Evolutionary conservation across 2,113 vertebrate genomes (phyloP), one percentile per base, ranked within the genome.

Genomic region (Cygnus buccinator): DNA sequence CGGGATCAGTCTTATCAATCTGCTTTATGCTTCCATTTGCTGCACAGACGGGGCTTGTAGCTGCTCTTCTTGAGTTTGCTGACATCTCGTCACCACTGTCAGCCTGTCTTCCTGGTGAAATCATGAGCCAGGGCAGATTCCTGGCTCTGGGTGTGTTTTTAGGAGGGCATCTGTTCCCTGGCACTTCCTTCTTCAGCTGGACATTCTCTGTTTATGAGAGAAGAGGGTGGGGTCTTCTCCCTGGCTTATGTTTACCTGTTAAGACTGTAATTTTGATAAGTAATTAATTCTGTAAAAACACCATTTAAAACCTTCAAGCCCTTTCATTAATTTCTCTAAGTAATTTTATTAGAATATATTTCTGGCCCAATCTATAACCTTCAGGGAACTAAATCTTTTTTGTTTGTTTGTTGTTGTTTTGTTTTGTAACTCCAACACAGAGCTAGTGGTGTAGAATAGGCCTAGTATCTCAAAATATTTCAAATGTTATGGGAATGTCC

Each of bases 1-100:
- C 96, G 91, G 89, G 55, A 75, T 46, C 31, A 1, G 58, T 92
- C 92, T 97, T 96, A 93, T 96, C 96, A 91, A 48, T 89, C 74
- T 79, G 37, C 65, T 87, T 78, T 84, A 77, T 87, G 73, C 86
- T 85, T 90, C 96, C 89, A 87, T 92, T 93, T 92, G 84, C 86
- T 41, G 8, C 84, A 70, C 70, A 66, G 77, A 94, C 81, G 61
- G 44, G 58, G 44, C 81, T 84, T 82, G 80, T 58, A 72, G 54
- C 84, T 70, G 58, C 58, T 92, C 20, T 73, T 48, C 48, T 89
- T 35, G 55, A 93, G 54, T 70, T 58, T 84, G 89, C 83, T 89
- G 84, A 61, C 82, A 94, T 86, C 92, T 95, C 58, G 2, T 79
- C 89, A 79, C 73, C 37, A 11, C 66, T 21, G 68, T 74, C 86